These are phyloP conservation scores for Pantelozetes paolii DNA, from an alignment of 2,888 invertebrate species.

Conservation along the genomic window DNA sequence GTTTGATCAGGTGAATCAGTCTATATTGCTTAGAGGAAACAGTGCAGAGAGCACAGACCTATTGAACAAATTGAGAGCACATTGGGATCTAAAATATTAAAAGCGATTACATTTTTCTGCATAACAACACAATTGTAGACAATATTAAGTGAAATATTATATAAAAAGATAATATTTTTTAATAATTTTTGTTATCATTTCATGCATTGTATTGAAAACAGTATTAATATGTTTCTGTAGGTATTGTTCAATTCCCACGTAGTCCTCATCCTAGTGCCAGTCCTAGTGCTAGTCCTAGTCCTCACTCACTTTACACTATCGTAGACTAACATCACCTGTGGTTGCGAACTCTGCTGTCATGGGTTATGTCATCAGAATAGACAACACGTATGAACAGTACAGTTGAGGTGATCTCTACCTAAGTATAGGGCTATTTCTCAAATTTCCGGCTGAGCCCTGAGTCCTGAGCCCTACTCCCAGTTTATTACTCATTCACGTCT, in stretches of 20 bases:
- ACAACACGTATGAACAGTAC: background rate
- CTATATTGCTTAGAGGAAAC: conserved; percentile 25
- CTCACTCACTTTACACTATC: background rate
- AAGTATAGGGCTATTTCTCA: conserved; percentile 32
- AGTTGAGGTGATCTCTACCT: background rate
- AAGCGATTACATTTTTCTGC: too few relatives aligned
- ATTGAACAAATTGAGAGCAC: conserved; percentile 19
- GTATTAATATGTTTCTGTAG: background rate
- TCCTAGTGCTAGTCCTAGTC: too few relatives aligned
- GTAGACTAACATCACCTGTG: conserved; percentile 8
- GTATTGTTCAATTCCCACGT: conserved; percentile 25
- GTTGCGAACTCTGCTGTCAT: conserved; percentile 22
- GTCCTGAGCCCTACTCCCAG: background rate
- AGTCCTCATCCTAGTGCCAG: background rate
- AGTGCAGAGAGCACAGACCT: conserved; percentile 14
- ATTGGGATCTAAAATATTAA: background rate
- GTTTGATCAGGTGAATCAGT: conserved; percentile 30
- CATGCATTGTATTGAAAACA: background rate
- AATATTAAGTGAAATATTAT: background rate
- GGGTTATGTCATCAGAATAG: conserved; percentile 25
- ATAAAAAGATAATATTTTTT: conserved; percentile 6
- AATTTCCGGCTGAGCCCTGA: conserved; percentile 29
- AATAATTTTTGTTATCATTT: too few relatives aligned
- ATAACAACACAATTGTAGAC: too few relatives aligned
- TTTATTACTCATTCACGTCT: conserved; percentile 22